Percentiles rank a stretch among this genome's conserved stretches.
These are phyloP conservation scores for Phyto melanocephala DNA, from an alignment of 2,888 invertebrate species.

Conservation along the genomic window DNA sequence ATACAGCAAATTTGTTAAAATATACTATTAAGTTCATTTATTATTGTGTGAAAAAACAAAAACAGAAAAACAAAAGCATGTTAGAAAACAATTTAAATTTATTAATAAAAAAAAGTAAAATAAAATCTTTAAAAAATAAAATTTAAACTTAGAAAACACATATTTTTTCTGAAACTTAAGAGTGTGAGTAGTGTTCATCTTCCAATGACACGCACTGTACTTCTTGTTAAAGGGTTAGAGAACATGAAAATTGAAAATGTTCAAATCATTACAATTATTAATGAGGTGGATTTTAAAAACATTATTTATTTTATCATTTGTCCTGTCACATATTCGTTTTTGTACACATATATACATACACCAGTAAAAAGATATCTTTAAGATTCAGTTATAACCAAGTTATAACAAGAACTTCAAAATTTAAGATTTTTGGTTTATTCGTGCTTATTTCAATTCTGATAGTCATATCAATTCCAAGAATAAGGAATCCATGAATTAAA, in stretches of 20 bases:
- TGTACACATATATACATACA: neutral
- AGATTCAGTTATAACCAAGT: slow-evolving; percentile 2
- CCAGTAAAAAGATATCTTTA: neutral
- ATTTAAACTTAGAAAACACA: neutral
- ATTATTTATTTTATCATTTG: slow-evolving; percentile 48
- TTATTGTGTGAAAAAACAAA: slow-evolving; percentile 10
- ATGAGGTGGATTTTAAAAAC: slow-evolving; percentile 32
- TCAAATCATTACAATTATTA: slow-evolving; percentile 52
- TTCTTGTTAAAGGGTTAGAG: neutral
- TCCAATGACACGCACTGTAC: neutral
- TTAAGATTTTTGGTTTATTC: neutral
- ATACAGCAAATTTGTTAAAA: slow-evolving; percentile 38
- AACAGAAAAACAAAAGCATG: neutral
- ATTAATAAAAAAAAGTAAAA: slow-evolving; percentile 43
- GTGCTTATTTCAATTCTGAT: neutral
- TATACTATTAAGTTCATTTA: slow-evolving; percentile 44
- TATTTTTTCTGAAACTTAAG: neutral
- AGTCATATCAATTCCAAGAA: slow-evolving; percentile 46
- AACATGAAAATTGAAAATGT: neutral
- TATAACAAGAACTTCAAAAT: slow-evolving; percentile 13
- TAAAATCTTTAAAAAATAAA: too few relatives aligned
- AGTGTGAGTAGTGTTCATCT: too few relatives aligned
- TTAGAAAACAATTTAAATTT: slow-evolving; percentile 38
- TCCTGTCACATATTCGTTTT: slow-evolving; percentile 7
- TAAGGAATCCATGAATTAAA: slow-evolving; percentile 35